Conservation (phyloP, 2,888 invertebrate genomes). For the Amphipyra tragopoginis region DNA sequence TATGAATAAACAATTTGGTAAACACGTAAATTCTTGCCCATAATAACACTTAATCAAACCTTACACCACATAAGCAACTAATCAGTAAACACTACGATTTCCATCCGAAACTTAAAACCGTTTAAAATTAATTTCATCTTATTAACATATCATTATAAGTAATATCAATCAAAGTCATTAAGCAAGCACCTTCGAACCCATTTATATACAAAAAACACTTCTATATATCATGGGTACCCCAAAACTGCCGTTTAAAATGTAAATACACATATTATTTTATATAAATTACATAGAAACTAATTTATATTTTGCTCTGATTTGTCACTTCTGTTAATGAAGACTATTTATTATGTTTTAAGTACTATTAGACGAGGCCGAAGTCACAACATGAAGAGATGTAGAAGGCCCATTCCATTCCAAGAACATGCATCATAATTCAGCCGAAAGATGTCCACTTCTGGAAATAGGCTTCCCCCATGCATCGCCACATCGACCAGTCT, state of each 20-base stretch:
- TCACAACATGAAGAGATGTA: not conserved
- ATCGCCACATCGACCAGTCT: too few species aligned
- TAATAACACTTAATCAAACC: slow-evolving; percentile 45
- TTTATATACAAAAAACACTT: slow-evolving; percentile 30
- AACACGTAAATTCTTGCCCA: slow-evolving; percentile 13
- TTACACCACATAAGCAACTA: slow-evolving; percentile 31
- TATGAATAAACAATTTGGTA: too few species aligned
- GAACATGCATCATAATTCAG: too few species aligned
- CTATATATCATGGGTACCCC: slow-evolving; percentile 46
- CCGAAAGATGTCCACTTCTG: too few species aligned
- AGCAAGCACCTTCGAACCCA: slow-evolving; percentile 37
- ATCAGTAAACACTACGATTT: slow-evolving; percentile 29
- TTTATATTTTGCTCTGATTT: slow-evolving; percentile 59
- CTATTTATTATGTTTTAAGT: slow-evolving; percentile 46
- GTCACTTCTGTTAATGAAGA: slow-evolving; percentile 51
- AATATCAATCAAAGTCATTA: slow-evolving; percentile 52
- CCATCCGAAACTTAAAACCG: slow-evolving; percentile 29
- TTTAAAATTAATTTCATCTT: slow-evolving; percentile 49
- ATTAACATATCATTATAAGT: slow-evolving; percentile 53
- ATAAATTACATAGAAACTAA: slow-evolving; percentile 51
- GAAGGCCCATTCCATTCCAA: slow-evolving; percentile 4
- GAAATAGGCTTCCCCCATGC: too few species aligned
- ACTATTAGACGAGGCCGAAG: slow-evolving; percentile 27
- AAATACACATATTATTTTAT: slow-evolving; percentile 42
- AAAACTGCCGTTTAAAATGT: slow-evolving; percentile 56